Conservation (phyloP, 2,888 invertebrate species). For the Alviniconcha strummeri region DNA sequence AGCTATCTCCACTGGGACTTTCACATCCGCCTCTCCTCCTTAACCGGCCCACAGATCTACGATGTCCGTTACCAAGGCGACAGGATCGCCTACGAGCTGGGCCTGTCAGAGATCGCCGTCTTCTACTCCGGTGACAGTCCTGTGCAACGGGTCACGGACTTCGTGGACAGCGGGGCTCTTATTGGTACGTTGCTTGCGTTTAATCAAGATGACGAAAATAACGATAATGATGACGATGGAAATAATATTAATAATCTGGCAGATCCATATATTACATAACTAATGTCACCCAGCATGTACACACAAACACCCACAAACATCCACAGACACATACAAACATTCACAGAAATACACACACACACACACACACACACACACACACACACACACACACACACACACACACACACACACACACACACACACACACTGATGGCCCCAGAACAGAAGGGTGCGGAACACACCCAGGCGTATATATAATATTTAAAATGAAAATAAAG, state of each 20-base stretch:
- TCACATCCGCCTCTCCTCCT: conserved; percentile 57
- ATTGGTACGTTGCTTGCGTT: too few species aligned
- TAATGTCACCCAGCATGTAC: too few species aligned
- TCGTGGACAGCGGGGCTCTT: conserved; percentile 54
- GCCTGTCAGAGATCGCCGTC: conserved; percentile 62
- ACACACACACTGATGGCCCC: background rate
- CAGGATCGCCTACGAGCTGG: conserved; percentile 65
- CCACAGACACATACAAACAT: background rate
- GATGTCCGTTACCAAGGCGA: conserved; percentile 57
- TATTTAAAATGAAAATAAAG: too few species aligned
- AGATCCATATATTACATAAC: too few species aligned
- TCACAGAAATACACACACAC: background rate
- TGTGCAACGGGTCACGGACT: conserved; percentile 46
- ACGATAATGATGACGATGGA: too few species aligned
- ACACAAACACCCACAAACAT: background rate
- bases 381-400: background rate
- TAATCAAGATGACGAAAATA: too few species aligned
- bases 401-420: background rate
- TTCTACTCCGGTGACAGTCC: conserved; percentile 60
- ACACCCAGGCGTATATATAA: too few species aligned
- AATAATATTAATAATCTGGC: too few species aligned
- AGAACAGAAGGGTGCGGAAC: too few species aligned
- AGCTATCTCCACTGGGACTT: conserved; percentile 65
- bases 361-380: background rate
- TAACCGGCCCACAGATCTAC: conserved; percentile 58